Base-by-base conservation (phyloP, 2,113 vertebrate genomes). In the Xiphorhynchus elegans region DNA sequence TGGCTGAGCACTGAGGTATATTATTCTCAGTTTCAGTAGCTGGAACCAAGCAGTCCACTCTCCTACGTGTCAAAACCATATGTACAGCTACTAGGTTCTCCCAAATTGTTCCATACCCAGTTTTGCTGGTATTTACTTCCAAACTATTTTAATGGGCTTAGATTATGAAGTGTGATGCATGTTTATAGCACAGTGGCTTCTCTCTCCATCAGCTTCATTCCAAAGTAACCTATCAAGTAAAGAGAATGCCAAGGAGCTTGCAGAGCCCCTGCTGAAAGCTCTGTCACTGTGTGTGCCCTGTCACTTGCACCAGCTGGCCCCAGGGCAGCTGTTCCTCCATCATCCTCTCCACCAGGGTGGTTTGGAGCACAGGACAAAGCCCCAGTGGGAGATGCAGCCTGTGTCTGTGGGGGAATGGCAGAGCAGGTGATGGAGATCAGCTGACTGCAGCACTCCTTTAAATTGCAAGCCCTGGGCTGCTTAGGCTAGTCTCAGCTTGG, bases 401-500 rank as follows among this genome's bases (percentile, higher is more conserved):
- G 42, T 13, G 24, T 26, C 56, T 47, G 39, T 59, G 35, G 12
- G 19, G 16, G 39, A 37, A 12, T 0, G 5, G 24, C 24, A 12
- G 13, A 33, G 11, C 55, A 55, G 47, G 47, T 44, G 81, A 91
- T 40, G 37, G n/a, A 42, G 33, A 55, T 75, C 26, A 75, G 39
- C 13, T 31, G 69, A 67, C 17, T 16, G 49, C 29, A 33, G 74
- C 52, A 56, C 12, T 47, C 16, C 33, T 67, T 63, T 11, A 52
- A 78, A 28, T 16, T 47, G 10, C 18, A 33, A 78, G 10, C 10
- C 66, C 67, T 2, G 28, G 9, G 4, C 5, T 77, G 5, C 11
- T 55, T 4, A 10, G 19, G 3, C 42, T 9, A 50, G 31, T 2
- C 4, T 13, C 0, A n/a, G 10, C 2, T n/a, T 25, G 11, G 37